These are phyloP conservation scores for Nomada ferruginata DNA, from an alignment of 2,888 invertebrate species.

Conservation along the genomic window DNA sequence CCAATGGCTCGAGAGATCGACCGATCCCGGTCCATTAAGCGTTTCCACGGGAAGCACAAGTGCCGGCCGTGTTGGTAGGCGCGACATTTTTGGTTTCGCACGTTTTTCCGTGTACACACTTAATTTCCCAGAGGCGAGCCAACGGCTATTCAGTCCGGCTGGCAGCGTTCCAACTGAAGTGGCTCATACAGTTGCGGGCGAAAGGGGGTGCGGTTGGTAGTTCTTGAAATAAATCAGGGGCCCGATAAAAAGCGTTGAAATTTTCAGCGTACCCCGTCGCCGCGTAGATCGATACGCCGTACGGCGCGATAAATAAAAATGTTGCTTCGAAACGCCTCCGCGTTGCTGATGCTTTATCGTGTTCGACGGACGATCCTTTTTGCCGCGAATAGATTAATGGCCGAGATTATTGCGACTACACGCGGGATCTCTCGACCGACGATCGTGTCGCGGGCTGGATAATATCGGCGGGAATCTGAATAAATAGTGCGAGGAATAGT, in stretches of 20 bases:
- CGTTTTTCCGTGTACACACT: conserved; percentile 61
- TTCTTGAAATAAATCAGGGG: conserved; percentile 62
- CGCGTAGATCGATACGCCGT: conserved; percentile 47
- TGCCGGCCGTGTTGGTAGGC: conserved; percentile 20
- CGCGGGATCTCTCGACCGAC: background rate
- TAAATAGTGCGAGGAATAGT: background rate
- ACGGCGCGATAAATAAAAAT: conserved; percentile 44
- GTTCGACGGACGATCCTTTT: background rate
- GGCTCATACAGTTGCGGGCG: conserved; percentile 31
- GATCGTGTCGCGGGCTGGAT: background rate
- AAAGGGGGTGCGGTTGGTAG: background rate
- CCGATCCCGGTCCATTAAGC: conserved; percentile 10
- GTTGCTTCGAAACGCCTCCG: conserved; percentile 17
- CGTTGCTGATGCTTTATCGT: conserved; percentile 1
- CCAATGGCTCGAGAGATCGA: background rate
- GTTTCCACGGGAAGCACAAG: background rate
- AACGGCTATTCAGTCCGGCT: conserved; percentile 54
- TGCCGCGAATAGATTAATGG: conserved; percentile 11
- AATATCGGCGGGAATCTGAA: background rate
- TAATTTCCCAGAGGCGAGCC: conserved; percentile 68
- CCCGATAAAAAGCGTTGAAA: conserved; percentile 51
- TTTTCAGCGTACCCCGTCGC: conserved; percentile 26
- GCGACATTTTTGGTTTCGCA: conserved; percentile 57
- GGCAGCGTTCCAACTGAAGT: conserved; percentile 58
- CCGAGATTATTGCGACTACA: conserved; percentile 5